Base-by-base conservation (phyloP, 1,140 invertebrate genomes). In the Daktulosphaira vitifoliae region DNA sequence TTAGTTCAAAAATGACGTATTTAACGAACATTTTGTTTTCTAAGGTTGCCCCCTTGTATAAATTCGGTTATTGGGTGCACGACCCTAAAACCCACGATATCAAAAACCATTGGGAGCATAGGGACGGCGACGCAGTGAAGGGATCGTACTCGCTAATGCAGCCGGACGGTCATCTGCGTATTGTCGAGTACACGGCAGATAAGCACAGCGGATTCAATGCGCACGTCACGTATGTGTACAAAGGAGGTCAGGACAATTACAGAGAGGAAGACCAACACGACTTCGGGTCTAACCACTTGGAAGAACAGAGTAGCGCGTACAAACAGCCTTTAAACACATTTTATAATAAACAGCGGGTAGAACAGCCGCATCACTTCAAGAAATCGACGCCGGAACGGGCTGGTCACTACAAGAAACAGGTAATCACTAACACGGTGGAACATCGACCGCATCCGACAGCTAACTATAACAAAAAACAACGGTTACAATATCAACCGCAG, bases 1-100 rank as follows among this genome's bases (percentile, higher is more conserved):
- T n/a, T n/a, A n/a, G n/a, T n/a, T n/a, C n/a, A n/a, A n/a, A n/a
- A n/a, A n/a, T n/a, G n/a, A n/a, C n/a, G n/a, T n/a, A n/a, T n/a
- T n/a, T n/a, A n/a, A n/a, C n/a, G n/a, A n/a, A n/a, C n/a, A n/a
- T n/a, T 48, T 22, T 16, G 37, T 52, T 7, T 15, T 69, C 56
- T 6, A 62, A 72, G 71, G 73, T 65, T 11, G 67, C 72, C 46
- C 74, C 75, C 7, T 73, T 76, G 16, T 82, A 82, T 69, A 74
- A 76, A 29, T 82, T 76, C 71, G 78, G 79, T 53, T 82, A 83
- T 71, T 77, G 76, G 11, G 80, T 82, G 3, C 75, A 78, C 68
- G 80, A 81, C 65, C 77, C 76, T 3, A 71, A 77, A 38, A 80
- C 78, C 1, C 76, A 76, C 38, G 81, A 82, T 72, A 73, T 77